A percentile compares a stretch with the other conserved stretches of the same genome.
Evolutionary conservation across 1,140 invertebrate species (phyloP).

Genomic region (Drosophila mayri): DNA sequence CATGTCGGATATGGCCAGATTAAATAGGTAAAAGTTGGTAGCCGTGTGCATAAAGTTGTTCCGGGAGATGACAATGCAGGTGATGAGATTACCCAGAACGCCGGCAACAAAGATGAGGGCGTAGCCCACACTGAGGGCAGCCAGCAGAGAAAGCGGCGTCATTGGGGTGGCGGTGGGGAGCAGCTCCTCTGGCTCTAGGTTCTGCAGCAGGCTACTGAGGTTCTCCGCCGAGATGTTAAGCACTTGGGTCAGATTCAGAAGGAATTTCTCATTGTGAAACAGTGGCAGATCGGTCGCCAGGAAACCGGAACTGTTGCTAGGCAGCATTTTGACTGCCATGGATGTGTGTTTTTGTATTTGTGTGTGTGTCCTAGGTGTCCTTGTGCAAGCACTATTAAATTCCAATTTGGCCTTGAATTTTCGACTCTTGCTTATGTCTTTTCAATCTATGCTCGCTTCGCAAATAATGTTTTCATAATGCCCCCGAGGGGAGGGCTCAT

Average conservation of each 20-base stretch:
- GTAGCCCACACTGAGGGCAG: conserved; percentile 90
- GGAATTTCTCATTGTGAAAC: conserved; percentile 75
- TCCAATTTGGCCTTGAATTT: conserved; percentile 10
- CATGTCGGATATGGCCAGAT: conserved; percentile 94
- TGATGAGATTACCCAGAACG: conserved; percentile 93
- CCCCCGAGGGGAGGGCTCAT: conserved; percentile 52
- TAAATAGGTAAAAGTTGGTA: conserved; percentile 95
- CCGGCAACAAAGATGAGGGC: conserved; percentile 91
- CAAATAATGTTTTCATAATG: conserved; percentile 57
- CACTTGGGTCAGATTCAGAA: conserved; percentile 80
- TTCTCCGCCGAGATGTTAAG: conserved; percentile 80
- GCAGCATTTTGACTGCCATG: conserved; percentile 65
- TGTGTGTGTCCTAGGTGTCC: conserved; percentile 19
- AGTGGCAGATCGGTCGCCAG: conserved; percentile 54
- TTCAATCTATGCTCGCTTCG: conserved; percentile 18
- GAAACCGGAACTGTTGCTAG: conserved; percentile 42
- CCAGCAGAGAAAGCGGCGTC: conserved; percentile 85
- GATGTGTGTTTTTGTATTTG: conserved; percentile 1
- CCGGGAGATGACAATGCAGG: conserved; percentile 93
- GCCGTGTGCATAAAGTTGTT: conserved; percentile 94
- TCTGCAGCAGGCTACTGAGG: conserved; percentile 70
- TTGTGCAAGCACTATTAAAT: conserved; percentile 31
- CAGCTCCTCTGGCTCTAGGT: conserved; percentile 53
- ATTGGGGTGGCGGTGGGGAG: conserved; percentile 41
- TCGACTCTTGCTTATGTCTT: conserved; percentile 15